These are phyloP conservation scores for Sparus aurata DNA, from an alignment of 2,797 vertebrate species.

Conservation along the genomic window DNA sequence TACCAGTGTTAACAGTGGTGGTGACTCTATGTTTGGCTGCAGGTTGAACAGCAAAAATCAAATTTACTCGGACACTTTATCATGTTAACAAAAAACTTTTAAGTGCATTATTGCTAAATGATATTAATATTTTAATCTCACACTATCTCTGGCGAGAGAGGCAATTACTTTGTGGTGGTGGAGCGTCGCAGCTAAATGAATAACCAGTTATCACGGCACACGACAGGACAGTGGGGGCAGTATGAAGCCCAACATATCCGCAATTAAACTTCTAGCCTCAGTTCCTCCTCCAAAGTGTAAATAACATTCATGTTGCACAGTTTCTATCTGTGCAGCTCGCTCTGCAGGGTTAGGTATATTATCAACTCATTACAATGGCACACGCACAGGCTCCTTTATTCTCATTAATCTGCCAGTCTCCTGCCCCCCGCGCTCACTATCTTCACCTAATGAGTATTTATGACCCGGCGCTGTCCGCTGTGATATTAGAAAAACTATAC, in stretches of 20 bases:
- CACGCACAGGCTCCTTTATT: conserved; percentile 53
- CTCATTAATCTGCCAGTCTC: conserved; percentile 70
- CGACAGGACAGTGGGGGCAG: conserved; percentile 52
- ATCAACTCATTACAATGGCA: conserved; percentile 68
- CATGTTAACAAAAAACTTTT: conserved; percentile 22
- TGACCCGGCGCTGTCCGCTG: conserved; percentile 26
- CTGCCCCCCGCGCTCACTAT: conserved; percentile 35
- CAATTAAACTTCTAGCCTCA: conserved; percentile 72
- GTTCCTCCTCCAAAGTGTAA: conserved; percentile 52
- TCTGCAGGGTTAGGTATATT: conserved; percentile 61
- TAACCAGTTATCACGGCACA: conserved; percentile 61
- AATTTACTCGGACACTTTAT: conserved; percentile 17
- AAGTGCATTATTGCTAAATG: conserved; percentile 49
- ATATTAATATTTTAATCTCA: conserved; percentile 66
- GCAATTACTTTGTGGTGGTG: conserved; percentile 65
- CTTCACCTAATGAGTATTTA: conserved; percentile 68
- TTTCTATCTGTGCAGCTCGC: conserved; percentile 54
- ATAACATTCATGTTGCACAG: conserved; percentile 64
- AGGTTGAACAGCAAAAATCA: conserved; percentile 31
- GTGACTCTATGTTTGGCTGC: neutral
- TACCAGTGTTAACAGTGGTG: too few relatives aligned
- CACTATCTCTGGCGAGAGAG: conserved; percentile 54
- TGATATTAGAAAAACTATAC: conserved; percentile 23
- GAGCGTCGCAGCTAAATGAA: conserved; percentile 67
- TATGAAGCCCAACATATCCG: conserved; percentile 54